Base-by-base conservation (phyloP, 2,113 vertebrate species). In the Corvus hawaiiensis region DNA sequence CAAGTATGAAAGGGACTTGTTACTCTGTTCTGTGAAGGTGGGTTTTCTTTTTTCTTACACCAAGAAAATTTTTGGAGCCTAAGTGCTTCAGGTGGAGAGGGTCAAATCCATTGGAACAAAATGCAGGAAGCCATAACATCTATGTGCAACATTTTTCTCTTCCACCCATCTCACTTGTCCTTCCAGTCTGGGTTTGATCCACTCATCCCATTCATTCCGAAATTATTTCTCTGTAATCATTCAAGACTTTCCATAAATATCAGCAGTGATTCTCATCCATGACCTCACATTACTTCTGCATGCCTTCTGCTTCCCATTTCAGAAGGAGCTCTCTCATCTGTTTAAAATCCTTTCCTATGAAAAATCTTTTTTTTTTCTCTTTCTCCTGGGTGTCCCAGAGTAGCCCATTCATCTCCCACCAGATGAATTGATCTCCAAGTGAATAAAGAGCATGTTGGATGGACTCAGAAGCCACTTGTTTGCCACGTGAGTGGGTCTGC, bases 401-500 rank as follows among this genome's bases (percentile, higher is more conserved):
- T 4, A 74, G 13, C 26, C 10, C 5, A 35, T 74, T 18, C 18
- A 28, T 35, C 7, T 74, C 6, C 21, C 13, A 78, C 43, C 5
- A 75, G 14, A 46, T 26, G 11, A 71, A 61, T 0, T n/a, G 19
- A 35, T 44, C 8, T 85, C 32, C 49, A 69, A 52, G 39, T 16
- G 41, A 76, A 54, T 28, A 63, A 82, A 56, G 10, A 79, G 7
- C 4, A 41, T 66, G 11, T 15, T 72, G n/a, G 28, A 18, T 22
- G 30, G 30, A 37, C 61, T 75, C 77, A 4, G 54, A 12, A 74
- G 16, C 1, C 30, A 20, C 28, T 17, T 44, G 15, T 32, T 62
- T 1, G 1, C 13, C 23, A 52, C 1, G 0, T 0, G 1, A 66
- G 21, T 1, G 9, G 24, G 37, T 44, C 62, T 68, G 27, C 4